Evolutionary conservation across 2,797 vertebrate species (phyloP), one percentile per base, ranked within the genome.

Genomic region (Podarcis siculus): DNA sequence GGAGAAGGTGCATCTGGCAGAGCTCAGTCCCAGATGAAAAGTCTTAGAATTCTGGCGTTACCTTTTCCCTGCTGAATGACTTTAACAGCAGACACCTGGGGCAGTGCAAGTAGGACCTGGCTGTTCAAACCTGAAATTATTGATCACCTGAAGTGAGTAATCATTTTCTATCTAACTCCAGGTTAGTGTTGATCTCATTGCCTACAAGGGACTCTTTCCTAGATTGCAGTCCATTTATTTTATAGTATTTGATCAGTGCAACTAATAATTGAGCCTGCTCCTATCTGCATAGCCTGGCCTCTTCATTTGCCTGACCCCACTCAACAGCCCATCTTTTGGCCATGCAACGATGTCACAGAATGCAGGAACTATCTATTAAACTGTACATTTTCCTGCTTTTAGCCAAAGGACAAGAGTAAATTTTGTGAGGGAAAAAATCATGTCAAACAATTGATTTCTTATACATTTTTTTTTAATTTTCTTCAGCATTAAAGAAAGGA

Each of bases 401-500:
- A 7, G 27, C 5, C n/a, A 42, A 79, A 83, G n/a, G 25, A 82
- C 37, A 84, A 85, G 61, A 32, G 2, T 42, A n/a, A 4, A 55
- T n/a, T 76, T 69, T 21, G 25, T 73, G 39, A 58, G 37, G 37
- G 42, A 85, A 69, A 75, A 23, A 19, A 87, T 66, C 77, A 89
- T 91, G 89, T 67, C 82, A 89, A 72, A 87, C 67, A 88, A 85
- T 80, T 85, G 86, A 91, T 96, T 95, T 95, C 93, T 96, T 96
- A 90, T 89, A 91, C 78, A 77, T 82, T 94, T 96, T 96, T 91
- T 97, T 97, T 97, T 95, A 96, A 96, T 97, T 97, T 96, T 96
- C 90, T 96, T 96, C 94, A 97, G 95, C 96, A 95, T 97, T 97
- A 97, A 97, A 97, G 96, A 96, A 98, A 97, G 94, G 93, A 97